Evolutionary conservation across 1,140 invertebrate species (phyloP).

Genomic region (Aphaenogaster rudis): DNA sequence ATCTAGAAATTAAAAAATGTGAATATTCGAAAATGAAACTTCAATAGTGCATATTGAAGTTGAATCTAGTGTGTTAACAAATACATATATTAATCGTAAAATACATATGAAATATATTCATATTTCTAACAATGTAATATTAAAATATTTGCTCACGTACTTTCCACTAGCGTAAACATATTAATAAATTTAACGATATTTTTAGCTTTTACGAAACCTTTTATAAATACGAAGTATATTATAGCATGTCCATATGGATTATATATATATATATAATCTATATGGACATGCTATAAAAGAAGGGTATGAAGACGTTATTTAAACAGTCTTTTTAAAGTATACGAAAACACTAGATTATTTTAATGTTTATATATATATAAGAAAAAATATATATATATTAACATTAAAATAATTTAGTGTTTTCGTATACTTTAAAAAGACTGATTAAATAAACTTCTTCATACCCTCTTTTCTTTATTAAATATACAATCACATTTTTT

Average conservation of each 20-base stretch:
- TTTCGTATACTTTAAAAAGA: neutral
- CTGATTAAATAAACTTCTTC: neutral
- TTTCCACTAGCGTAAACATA: slow-evolving; percentile 12
- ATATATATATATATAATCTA: no score
- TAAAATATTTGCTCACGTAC: neutral
- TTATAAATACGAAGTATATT: neutral
- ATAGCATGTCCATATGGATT: neutral
- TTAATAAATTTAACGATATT: neutral
- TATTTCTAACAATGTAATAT: slow-evolving; percentile 10
- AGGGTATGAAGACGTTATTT: no score
- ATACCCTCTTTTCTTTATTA: neutral
- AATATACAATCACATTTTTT: neutral
- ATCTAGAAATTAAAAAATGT: neutral
- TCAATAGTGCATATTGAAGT: neutral
- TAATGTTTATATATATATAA: no score
- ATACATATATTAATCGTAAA: neutral
- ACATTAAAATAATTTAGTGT: neutral
- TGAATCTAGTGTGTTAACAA: neutral
- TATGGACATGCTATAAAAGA: no score
- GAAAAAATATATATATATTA: no score
- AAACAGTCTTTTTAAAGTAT: no score
- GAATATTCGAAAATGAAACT: neutral
- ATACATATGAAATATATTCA: neutral
- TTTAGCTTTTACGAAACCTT: neutral
- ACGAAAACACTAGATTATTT: no score